These are phyloP conservation scores for Cyanocitta stelleri DNA, from an alignment of 2,113 vertebrate species.

Conservation along the genomic window DNA sequence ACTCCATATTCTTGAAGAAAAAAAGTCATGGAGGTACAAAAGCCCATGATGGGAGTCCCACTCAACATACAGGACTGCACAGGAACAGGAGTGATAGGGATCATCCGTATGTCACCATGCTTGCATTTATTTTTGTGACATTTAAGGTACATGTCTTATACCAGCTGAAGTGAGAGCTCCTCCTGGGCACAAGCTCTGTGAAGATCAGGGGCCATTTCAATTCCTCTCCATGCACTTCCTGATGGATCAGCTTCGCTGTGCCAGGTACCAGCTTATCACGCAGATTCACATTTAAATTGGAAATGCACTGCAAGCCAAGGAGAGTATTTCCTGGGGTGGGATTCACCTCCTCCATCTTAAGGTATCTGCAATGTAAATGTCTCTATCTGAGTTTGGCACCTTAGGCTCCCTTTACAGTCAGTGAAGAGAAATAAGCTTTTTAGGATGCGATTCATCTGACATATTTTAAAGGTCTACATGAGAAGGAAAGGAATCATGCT, in stretches of 20 bases:
- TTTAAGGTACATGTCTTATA: background rate
- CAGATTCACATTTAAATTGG: background rate
- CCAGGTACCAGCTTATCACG: background rate
- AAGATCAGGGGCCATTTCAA: background rate
- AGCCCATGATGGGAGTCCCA: background rate
- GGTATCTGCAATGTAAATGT: conserved; percentile 14
- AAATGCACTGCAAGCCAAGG: background rate
- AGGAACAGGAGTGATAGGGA: background rate
- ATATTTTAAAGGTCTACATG: background rate
- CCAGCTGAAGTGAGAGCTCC: background rate
- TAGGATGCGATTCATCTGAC: background rate
- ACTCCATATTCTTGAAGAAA: background rate
- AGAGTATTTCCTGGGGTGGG: background rate
- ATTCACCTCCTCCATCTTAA: background rate
- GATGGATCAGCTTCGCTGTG: background rate
- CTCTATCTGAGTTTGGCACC: conserved; percentile 19
- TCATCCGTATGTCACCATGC: accelerated
- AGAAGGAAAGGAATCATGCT: background rate
- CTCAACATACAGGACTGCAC: background rate
- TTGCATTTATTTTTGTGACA: background rate
- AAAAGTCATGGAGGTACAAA: background rate
- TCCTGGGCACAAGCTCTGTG: background rate
- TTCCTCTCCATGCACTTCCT: background rate
- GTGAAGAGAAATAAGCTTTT: background rate
- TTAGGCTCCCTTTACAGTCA: conserved; percentile 3